Conservation (phyloP, 2,888 invertebrate genomes). For the Notocelia uddmanniana region DNA sequence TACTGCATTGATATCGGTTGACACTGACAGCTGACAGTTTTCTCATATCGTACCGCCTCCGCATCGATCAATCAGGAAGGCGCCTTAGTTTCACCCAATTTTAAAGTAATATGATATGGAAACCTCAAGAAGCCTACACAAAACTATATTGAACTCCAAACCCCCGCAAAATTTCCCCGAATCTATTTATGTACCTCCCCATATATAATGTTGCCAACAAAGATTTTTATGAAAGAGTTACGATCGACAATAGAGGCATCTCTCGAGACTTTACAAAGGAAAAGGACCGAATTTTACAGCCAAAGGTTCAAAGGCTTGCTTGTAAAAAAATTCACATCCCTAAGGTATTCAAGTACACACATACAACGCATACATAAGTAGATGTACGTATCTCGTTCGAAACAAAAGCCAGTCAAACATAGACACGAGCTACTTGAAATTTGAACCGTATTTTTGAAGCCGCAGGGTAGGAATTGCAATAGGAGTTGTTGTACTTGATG, state of each 20-base stretch:
- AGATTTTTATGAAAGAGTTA: constrained; percentile 39
- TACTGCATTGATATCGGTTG: too few relatives aligned
- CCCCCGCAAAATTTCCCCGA: constrained; percentile 21
- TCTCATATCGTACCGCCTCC: too few relatives aligned
- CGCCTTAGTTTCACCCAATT: too few relatives aligned
- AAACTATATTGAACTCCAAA: constrained; percentile 15
- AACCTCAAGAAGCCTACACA: background rate
- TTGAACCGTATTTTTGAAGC: background rate
- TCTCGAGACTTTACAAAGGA: constrained; percentile 38
- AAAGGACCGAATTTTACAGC: constrained; percentile 73
- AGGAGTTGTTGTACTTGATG: constrained; percentile 53
- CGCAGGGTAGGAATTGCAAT: constrained; percentile 3
- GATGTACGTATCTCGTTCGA: constrained; percentile 54
- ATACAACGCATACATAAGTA: constrained; percentile 63
- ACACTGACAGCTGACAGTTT: too few relatives aligned
- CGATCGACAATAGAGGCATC: constrained; percentile 39
- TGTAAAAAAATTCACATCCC: constrained; percentile 82
- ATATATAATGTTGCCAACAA: constrained; percentile 18
- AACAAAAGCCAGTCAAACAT: constrained; percentile 34
- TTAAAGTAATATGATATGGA: background rate
- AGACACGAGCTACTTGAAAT: background rate
- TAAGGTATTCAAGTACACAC: constrained; percentile 70
- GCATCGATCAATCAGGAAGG: too few relatives aligned
- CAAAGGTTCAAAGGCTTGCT: constrained; percentile 66
- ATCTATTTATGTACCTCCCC: constrained; percentile 26